Evolutionary conservation across 2,888 invertebrate genomes (phyloP), one percentile per base, ranked within the genome.

Genomic region (Heterodera filipjevi): DNA sequence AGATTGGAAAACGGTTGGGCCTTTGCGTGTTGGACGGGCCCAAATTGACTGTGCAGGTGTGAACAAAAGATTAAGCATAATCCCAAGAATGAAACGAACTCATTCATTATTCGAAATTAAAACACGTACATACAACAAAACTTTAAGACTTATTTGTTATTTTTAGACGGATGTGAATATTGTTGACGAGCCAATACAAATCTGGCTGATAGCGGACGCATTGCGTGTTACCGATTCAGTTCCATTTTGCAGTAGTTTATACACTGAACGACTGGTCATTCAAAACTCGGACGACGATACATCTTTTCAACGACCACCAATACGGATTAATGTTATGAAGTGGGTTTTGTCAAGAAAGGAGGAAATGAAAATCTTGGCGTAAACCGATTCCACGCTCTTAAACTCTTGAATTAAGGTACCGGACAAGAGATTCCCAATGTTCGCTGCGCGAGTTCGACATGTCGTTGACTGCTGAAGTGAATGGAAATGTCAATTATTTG

Each of bases 381-480:
- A n/a, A n/a, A n/a, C n/a, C n/a, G n/a, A n/a, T n/a, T n/a, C n/a
- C n/a, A n/a, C n/a, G n/a, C n/a, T n/a, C n/a, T n/a, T n/a, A n/a
- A n/a, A n/a, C n/a, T n/a, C n/a, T 22, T 12, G n/a, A 68, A 22
- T 49, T 84, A 64, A 87, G 83, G 73, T 84, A 84, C 73, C 79
- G 86, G 3, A 85, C 85, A 0, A 82, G 92, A 66, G 93, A 93
- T 82, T 91, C 90, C 12, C 86, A 86, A 53, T 82, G 90, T 33
- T 33, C 14, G 71, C 80, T 86, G 66, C 88, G 91, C 44, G 90
- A 90, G 84, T 93, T 92, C 89, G 94, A 95, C 84, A 92, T 93
- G 2, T 92, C 92, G 81, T 90, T 96, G 72, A 92, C 92, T 81
- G 90, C 96, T 46, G 93, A 93, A 87, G 95, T 96, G 94, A 81